Evolutionary conservation across 2,888 invertebrate species (phyloP).

Genomic region (Drosophila paracracens): DNA sequence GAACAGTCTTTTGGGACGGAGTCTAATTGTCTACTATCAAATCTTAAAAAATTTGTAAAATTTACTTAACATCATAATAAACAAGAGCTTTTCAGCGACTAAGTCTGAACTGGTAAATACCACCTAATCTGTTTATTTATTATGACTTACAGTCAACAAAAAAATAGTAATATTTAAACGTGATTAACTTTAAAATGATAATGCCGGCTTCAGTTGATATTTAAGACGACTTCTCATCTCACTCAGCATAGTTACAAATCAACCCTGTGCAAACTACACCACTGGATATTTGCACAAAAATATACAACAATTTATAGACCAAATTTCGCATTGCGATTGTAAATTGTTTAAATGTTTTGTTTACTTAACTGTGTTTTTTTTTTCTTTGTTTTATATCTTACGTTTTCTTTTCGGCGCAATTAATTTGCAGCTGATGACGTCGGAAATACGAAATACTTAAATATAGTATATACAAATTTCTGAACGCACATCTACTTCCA

Average conservation of each 20-base stretch:
- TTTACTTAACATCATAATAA: not conserved
- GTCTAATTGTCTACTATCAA: not conserved
- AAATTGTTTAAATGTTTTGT: slow-evolving; percentile 59
- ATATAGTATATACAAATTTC: slow-evolving; percentile 21
- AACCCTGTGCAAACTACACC: not conserved
- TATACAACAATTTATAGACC: slow-evolving; percentile 53
- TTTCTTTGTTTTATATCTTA: slow-evolving; percentile 25
- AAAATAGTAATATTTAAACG: not conserved
- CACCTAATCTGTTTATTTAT: not conserved
- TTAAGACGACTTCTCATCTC: not conserved
- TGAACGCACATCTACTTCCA: slow-evolving; percentile 13
- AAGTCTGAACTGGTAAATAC: not conserved
- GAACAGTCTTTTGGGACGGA: not conserved
- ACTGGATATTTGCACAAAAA: slow-evolving; percentile 43
- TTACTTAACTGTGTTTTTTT: slow-evolving; percentile 42
- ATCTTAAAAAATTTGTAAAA: not conserved
- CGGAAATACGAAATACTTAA: slow-evolving; percentile 51
- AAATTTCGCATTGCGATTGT: slow-evolving; percentile 54
- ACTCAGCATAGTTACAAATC: not conserved
- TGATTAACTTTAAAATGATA: not conserved
- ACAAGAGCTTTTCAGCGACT: not conserved
- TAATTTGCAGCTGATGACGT: slow-evolving; percentile 70
- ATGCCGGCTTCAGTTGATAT: not conserved
- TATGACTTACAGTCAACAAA: not conserved
- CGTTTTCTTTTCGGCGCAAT: slow-evolving; percentile 49